phyloP scores from a whole-genome alignment of 1,140 invertebrate genomes.

The Calliopsis andreniformis region DNA sequence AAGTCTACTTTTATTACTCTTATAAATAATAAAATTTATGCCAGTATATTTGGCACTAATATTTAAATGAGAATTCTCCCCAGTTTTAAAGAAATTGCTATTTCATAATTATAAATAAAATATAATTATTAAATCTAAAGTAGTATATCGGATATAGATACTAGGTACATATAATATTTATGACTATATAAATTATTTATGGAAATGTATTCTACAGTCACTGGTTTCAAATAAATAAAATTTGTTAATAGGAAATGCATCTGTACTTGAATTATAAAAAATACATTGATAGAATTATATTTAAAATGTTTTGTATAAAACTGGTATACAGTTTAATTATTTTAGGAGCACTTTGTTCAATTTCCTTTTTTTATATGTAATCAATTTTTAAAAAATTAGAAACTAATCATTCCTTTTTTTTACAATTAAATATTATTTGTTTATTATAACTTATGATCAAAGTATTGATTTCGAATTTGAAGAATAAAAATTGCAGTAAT shows the following conservation, averaged over 20 bases:
- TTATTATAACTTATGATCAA: no score
- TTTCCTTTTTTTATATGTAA: no score
- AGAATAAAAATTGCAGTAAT: slow-evolving; percentile 6
- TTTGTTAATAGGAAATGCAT: slow-evolving; percentile 17
- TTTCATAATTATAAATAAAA: not conserved
- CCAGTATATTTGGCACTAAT: slow-evolving; percentile 1
- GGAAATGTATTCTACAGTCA: not conserved
- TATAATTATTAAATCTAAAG: slow-evolving; percentile 8
- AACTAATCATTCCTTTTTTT: not conserved
- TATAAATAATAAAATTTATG: not conserved
- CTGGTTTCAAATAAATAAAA: slow-evolving; percentile 7
- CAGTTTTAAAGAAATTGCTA: not conserved
- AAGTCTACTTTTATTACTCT: not conserved
- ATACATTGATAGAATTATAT: no score
- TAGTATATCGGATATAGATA: no score
- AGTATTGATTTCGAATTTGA: slow-evolving; percentile 4
- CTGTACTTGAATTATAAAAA: not conserved
- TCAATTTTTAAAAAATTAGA: no score
- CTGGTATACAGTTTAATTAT: no score
- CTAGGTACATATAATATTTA: not conserved
- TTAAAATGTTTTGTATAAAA: no score
- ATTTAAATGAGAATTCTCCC: not conserved
- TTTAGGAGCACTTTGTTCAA: no score
- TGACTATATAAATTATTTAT: not conserved
- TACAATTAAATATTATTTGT: no score